Evolutionary conservation across 2,888 invertebrate species (phyloP).

Genomic region (Trachelus stipa): DNA sequence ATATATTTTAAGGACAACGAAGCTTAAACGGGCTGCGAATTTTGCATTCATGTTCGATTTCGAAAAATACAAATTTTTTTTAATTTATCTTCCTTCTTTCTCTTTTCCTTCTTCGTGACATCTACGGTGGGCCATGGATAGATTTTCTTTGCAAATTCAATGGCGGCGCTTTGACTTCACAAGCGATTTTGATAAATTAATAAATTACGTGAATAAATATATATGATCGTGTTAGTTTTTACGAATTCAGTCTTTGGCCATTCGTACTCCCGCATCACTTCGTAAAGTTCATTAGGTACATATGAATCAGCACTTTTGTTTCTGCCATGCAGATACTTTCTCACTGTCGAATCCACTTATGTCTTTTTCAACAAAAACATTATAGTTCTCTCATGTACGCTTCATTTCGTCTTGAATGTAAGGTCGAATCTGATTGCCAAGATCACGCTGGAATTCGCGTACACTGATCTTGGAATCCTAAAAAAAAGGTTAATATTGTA

Average conservation of each 20-base stretch:
- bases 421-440: slow-evolving; percentile 54
- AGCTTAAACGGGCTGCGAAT: neutral
- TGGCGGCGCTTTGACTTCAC: neutral
- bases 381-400: neutral
- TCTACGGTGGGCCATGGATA: neutral
- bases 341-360: neutral
- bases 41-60: neutral
- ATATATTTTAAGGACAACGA: neutral
- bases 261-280: slow-evolving; percentile 7
- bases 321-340: neutral
- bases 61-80: neutral
- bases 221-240: slow-evolving; percentile 4
- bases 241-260: slow-evolving; percentile 24
- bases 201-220: slow-evolving; percentile 15
- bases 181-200: neutral
- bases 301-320: neutral
- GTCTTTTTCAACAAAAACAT: neutral
- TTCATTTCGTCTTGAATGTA: slow-evolving; percentile 57
- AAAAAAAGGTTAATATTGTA: neutral
- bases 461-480: slow-evolving; percentile 57
- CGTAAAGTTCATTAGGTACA: neutral
- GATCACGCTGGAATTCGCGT: slow-evolving; percentile 53
- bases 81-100: neutral
- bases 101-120: neutral
- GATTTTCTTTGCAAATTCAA: neutral